Percentiles rank a stretch among this genome's conserved stretches.
Evolutionary conservation across 1,140 invertebrate species (phyloP).

Genomic region (Platyscapa corneri): DNA sequence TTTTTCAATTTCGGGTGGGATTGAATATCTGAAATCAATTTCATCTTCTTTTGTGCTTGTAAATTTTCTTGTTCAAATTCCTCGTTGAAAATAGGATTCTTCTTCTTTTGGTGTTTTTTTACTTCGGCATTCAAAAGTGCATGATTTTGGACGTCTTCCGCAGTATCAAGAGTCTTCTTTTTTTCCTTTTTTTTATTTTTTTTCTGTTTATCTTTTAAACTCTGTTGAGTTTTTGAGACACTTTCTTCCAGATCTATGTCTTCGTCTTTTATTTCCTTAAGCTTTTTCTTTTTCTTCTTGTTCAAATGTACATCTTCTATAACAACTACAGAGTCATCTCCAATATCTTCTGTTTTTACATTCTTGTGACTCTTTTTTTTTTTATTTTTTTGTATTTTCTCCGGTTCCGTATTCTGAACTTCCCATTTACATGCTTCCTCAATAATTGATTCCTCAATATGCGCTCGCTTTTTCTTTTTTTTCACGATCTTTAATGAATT

Average conservation of each 20-base stretch:
- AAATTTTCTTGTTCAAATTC: slow-evolving; percentile 37
- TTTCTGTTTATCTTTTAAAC: not conserved
- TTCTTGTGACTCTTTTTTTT: slow-evolving; percentile 13
- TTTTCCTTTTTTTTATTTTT: slow-evolving; percentile 48
- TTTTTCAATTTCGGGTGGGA: not conserved
- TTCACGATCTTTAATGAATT: not conserved
- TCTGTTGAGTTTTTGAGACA: not conserved
- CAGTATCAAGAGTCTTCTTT: not conserved
- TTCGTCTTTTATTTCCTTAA: not conserved
- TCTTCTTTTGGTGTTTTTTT: slow-evolving; percentile 34
- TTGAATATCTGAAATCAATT: not conserved
- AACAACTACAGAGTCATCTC: not conserved
- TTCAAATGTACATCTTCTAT: slow-evolving; percentile 11
- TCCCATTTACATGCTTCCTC: not conserved
- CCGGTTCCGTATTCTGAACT: slow-evolving; percentile 4
- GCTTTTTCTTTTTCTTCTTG: slow-evolving; percentile 26
- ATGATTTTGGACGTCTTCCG: slow-evolving; percentile 27
- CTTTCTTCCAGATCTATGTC: not conserved
- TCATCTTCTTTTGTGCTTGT: not conserved
- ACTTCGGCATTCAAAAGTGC: not conserved
- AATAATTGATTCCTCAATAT: not conserved
- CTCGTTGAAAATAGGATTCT: not conserved
- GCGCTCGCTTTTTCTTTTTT: slow-evolving; percentile 22
- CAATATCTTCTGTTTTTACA: not conserved
- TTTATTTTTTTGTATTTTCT: slow-evolving; percentile 13